Base-by-base conservation (phyloP, 2,113 vertebrate genomes). In the Cercopithecus mona region DNA sequence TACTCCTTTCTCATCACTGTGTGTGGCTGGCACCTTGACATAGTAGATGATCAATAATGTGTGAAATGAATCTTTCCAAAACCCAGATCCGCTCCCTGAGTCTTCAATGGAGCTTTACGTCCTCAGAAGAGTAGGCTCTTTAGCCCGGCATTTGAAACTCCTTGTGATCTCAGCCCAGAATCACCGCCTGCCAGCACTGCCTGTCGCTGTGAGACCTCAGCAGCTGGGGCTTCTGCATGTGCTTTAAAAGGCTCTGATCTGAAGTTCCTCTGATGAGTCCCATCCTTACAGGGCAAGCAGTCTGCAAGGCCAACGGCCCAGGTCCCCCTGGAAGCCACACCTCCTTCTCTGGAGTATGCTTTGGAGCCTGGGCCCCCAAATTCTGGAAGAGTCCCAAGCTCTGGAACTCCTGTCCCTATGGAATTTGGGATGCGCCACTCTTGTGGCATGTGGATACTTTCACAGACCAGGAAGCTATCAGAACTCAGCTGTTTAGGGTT, bases 241-340 rank as follows among this genome's bases (percentile, higher is more conserved):
- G 66, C 35, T 81, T 50, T 59, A 50, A 75, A 81, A 30, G 52
- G 23, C 25, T 25, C 23, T 43, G 17, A n/a, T 70, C 10, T 55
- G 59, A 50, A 25, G 35, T 81, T 75, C 55, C 13, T n/a, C 7
- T 1, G 57, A 40, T 35, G 66, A 32, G 13, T 9, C 32, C 32
- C 45, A n/a, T 7, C 27, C 13, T 20, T 0, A 17, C 0, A 3
- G 72, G 43, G 14, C 32, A 45, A n/a, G 35, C 38, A 68, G 10
- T 48, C 35, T 30, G 12, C 9, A 38, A 90, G 57, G 45, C 30
- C 86, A 43, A 76, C 10, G 45, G 38, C 38, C 66, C 0, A 0
- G 48, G 11, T 27, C 64, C 30, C 38, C 52, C 13, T 10, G 13
- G 40, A 85, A 96, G 73, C n/a, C 48, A 52, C 8, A 27, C 18